Evolutionary conservation across 2,113 vertebrate species (phyloP), one percentile per base, ranked within the genome.

Genomic region (Cheilinus undulatus): DNA sequence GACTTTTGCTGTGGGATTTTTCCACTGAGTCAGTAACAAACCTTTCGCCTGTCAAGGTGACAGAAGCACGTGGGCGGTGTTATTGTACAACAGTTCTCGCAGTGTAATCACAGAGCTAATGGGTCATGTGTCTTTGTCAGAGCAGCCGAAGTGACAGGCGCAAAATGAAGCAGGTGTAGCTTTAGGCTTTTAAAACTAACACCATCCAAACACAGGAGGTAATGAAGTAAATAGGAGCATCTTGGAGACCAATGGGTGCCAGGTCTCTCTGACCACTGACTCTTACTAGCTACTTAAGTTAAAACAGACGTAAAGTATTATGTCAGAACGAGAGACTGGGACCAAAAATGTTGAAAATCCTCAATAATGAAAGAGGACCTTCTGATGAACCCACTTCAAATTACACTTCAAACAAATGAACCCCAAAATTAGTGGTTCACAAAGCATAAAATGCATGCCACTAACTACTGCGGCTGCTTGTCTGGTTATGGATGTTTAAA

Each of bases 161-260:
- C 88, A 85, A 92, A 92, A 76, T 45, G 49, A 86, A 88, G 77
- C 89, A 91, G 90, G 87, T 88, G 86, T 75, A 51, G 14, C 14
- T 45, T 76, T 83, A 85, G 81, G 80, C 83, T 76, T 64, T 59
- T 84, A 60, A 82, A 82, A 85, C 73, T 85, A 89, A 86, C 78
- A 86, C 45, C 68, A 51, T 66, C 30, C 73, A 88, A 78, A 87
- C 78, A 88, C 65, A 80, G 68, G 62, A 52, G 67, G 51, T 83
- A 81, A 91, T 82, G 56, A 84, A 87, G 86, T 76, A 86, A 87
- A 91, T 71, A 23, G 58, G 70, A 73, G 42, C 54, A 26, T 57
- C 48, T 68, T 34, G 38, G 36, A 61, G 62, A 66, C 38, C 19
- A 38, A 28, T 24, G n/a, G 22, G 22, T 73, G 50, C 40, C 52